Evolutionary conservation across 2,888 invertebrate genomes (phyloP).

Genomic region (Meghimatium bilineatum): DNA sequence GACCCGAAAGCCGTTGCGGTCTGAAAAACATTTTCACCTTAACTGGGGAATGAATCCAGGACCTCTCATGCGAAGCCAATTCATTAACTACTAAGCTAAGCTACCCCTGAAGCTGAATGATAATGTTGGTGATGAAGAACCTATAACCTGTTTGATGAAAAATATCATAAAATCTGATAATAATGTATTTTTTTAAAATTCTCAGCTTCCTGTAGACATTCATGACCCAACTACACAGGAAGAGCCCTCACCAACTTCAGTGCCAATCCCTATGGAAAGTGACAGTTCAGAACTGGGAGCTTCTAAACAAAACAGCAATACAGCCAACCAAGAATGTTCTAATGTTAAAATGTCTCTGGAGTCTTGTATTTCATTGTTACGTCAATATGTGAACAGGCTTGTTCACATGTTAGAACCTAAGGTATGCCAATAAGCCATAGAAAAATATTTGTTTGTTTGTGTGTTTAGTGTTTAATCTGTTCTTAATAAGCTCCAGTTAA

Average conservation of each 20-base stretch:
- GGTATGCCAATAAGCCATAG: background rate
- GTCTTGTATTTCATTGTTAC: background rate
- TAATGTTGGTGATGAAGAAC: too few species aligned
- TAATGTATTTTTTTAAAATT: background rate
- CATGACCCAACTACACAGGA: background rate
- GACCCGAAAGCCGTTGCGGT: too few species aligned
- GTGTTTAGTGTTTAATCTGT: background rate
- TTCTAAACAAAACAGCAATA: background rate
- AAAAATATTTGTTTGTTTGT: background rate
- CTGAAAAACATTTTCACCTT: too few species aligned
- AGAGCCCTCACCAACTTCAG: background rate
- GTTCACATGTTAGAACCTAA: constrained; percentile 14
- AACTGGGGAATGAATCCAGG: too few species aligned
- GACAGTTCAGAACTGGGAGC: background rate
- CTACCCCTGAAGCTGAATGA: too few species aligned
- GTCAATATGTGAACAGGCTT: constrained; percentile 31
- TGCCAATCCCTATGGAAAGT: background rate
- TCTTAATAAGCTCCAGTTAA: too few species aligned
- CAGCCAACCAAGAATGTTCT: background rate
- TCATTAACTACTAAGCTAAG: too few species aligned
- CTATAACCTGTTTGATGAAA: too few species aligned
- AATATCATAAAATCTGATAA: too few species aligned
- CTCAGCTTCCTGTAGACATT: background rate
- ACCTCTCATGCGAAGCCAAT: too few species aligned
- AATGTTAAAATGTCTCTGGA: constrained; percentile 1